Base-by-base conservation (phyloP, 2,888 invertebrate genomes). In the Cerceris ruficornis region DNA sequence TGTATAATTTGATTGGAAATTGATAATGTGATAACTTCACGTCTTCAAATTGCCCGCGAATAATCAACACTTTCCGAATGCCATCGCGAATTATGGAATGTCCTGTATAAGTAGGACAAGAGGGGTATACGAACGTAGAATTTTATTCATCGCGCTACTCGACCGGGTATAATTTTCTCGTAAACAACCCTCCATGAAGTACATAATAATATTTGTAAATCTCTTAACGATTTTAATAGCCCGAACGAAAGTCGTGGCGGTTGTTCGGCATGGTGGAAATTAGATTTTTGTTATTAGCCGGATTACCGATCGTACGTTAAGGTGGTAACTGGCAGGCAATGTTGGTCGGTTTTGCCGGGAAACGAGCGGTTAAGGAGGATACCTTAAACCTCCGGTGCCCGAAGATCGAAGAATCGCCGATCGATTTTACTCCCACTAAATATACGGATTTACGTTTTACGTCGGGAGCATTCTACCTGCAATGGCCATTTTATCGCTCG, bases 251-350 rank as follows among this genome's bases (percentile, higher is more conserved):
- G 17, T 39, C 59, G 58, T 59, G 71, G 43, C 52, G 50, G 43
- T 50, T 69, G 43, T 59, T 55, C 66, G 28, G 6, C 17, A 62
- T 15, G 15, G 11, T 65, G 43, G 42, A 11, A 42, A 59, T 70
- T 79, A 64, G 78, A 70, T 60, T 69, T 78, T 69, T 71, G 78
- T 81, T 80, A 72, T 83, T 75, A 66, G 17, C 60, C 54, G 43
- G 58, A 61, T 71, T 66, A 70, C 71, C 58, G 76, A 77, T 68
- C 81, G 77, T 81, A 72, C 76, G 71, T 84, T 81, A 78, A 49
- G 59, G 54, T 58, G 64, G 74, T 84, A 87, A 87, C 81, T 83
- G 79, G 65, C 70, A 28, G 71, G 76, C 80, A 84, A 86, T 87
- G 80, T 84, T 69, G 70, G 70, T 54, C 60, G 77, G 61, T 81